phyloP scores from a whole-genome alignment of 2,888 invertebrate species.

The Ophion obscuratus region DNA sequence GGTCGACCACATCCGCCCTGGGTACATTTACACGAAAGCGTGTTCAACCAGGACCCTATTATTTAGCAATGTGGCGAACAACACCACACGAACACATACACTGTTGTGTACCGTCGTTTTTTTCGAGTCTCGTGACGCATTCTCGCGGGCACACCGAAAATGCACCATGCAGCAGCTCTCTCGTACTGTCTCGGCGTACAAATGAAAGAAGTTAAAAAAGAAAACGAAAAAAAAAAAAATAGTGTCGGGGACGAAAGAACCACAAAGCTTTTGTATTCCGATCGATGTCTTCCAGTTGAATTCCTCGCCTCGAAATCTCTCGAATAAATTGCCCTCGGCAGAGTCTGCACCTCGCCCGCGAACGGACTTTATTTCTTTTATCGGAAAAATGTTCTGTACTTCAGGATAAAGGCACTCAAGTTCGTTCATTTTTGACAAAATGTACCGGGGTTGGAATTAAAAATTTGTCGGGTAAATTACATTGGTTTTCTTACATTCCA shows the following conservation, averaged over 20 bases:
- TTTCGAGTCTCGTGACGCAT: conserved; percentile 53
- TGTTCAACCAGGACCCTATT: conserved; percentile 49
- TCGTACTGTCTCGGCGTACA: conserved; percentile 23
- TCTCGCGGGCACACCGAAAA: conserved; percentile 43
- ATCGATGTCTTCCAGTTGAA: conserved; percentile 14
- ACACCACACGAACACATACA: conserved; percentile 13
- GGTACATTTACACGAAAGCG: conserved; percentile 37
- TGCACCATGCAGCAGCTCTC: conserved; percentile 20
- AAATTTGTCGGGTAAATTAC: too few species aligned
- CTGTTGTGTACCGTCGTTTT: conserved; percentile 22
- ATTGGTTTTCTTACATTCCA: too few species aligned
- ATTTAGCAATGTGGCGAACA: conserved; percentile 55
- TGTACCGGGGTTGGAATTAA: too few species aligned
- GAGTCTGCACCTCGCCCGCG: background rate
- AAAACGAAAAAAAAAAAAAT: conserved; percentile 21
- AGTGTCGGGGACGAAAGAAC: conserved; percentile 33
- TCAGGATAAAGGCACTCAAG: too few species aligned
- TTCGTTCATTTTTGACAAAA: too few species aligned
- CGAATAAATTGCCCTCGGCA: background rate
- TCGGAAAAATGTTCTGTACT: background rate
- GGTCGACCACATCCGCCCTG: conserved; percentile 65
- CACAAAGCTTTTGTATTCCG: conserved; percentile 44
- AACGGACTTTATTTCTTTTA: background rate
- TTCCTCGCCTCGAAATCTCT: conserved; percentile 7
- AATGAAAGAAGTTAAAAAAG: conserved; percentile 17